Base-by-base conservation (phyloP, 2,113 vertebrate species). In the Orthonyx spaldingii region DNA sequence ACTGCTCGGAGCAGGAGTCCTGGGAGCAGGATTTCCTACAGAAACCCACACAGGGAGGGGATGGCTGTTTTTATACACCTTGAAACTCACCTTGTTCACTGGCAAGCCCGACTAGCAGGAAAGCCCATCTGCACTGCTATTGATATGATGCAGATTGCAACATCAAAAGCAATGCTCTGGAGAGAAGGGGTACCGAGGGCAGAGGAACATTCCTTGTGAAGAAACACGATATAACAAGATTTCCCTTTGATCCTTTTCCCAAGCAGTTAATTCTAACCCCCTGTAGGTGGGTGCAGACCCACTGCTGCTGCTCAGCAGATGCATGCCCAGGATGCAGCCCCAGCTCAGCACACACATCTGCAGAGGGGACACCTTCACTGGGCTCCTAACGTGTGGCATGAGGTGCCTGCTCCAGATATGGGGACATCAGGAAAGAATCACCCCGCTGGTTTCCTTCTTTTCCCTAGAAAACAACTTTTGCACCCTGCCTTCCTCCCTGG, bases 151-250 rank as follows among this genome's bases (percentile, higher is more conserved):
- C 81, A 93, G 74, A 16, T 9, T 7, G 60, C 57, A 81, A 35
- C 87, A 87, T 87, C 83, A 93, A 90, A 95, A 93, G 69, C 20
- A 14, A 71, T 9, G n/a, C 75, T 88, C 77, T 32, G 74, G 81
- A 35, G 84, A 95, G 28, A 60, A 49, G 41, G 20, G 17, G 30
- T n/a, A 71, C 41, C 7, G 46, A 66, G 37, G 4, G 5, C 3
- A 60, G 37, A 41, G 68, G 55, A 85, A 26, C 79, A 37, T 69
- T 26, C 57, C 46, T 39, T 2, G 7, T 15, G 32, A 52, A 35
- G 61, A 50, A 92, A 70, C 63, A 65, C 0, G 3, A 60, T 77
- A 44, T 22, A 68, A 37, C 19, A 77, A 83, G 44, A 75, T 55
- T 65, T 37, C 2, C 23, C 41, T 71, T 95, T 61, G 61, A 35